These are phyloP conservation scores for Mustela lutreola DNA, from an alignment of 2,113 vertebrate species.

Conservation along the genomic window DNA sequence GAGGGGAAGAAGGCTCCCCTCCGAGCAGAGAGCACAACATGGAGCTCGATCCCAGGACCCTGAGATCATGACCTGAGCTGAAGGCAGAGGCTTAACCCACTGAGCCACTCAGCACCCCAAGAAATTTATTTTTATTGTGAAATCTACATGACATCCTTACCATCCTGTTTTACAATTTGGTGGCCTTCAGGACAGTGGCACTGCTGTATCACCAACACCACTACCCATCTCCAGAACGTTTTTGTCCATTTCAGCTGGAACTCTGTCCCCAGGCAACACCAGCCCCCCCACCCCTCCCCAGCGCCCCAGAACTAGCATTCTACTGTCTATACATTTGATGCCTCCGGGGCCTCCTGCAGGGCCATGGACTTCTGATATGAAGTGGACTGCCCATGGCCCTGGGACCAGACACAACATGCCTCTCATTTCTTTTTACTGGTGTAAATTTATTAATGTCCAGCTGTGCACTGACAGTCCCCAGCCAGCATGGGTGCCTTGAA, in stretches of 20 bases:
- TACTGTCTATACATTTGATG: background rate
- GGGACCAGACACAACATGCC: background rate
- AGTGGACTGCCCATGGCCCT: background rate
- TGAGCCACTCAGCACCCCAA: too few species aligned
- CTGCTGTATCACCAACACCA: background rate
- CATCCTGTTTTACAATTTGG: background rate
- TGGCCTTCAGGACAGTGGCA: background rate
- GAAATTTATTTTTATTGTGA: background rate
- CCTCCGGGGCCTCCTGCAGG: background rate
- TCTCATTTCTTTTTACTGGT: background rate
- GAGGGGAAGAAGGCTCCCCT: too few species aligned
- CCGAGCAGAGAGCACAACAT: too few species aligned
- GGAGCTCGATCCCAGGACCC: too few species aligned
- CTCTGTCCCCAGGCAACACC: background rate
- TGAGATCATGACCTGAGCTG: too few species aligned
- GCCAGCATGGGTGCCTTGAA: background rate
- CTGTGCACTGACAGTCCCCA: background rate
- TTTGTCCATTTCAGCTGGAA: background rate
- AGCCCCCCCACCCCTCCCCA: rapidly evolving
- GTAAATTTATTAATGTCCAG: background rate
- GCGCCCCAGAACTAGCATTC: background rate
- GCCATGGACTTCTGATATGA: background rate
- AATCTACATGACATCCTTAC: background rate
- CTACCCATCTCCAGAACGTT: background rate
- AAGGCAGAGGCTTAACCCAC: too few species aligned